Base-by-base conservation (phyloP, 2,113 vertebrate genomes). In the Pomatostomus ruficeps region DNA sequence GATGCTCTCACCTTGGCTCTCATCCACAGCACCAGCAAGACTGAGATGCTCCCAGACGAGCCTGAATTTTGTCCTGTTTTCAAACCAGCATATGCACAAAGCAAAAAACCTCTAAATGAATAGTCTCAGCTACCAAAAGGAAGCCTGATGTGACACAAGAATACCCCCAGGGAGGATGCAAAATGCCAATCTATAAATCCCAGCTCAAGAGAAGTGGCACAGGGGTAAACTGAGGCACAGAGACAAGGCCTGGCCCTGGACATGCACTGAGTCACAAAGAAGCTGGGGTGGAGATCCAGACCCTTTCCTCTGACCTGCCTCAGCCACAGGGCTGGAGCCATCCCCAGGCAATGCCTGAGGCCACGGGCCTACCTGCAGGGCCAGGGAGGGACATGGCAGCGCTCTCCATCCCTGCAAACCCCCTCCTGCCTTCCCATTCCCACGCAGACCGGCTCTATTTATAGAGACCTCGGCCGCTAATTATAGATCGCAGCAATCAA, bases 371-470 rank as follows among this genome's bases (percentile, higher is more conserved):
- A 75, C 82, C 52, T 19, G 10, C 45, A 66, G 59, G 23, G 29
- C 28, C 46, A 16, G 43, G 28, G 38, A 86, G 45, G 49, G 86
- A 18, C 1, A 12, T 4, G 46, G 66, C 73, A 76, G 45, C 0
- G 0, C n/a, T 31, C 72, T n/a, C 80, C 80, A 73, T 22, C 48
- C 48, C 87, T 18, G 12, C 62, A 51, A 73, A 62, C 3, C 40
- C 74, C 76, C 55, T 74, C 71, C 71, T 58, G 72, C 85, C 86
- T 55, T 46, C 63, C 89, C 52, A 26, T 96, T 97, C 95, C 95
- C 96, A 96, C 61, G 23, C 94, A 94, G 78, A 77, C 35, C 4
- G 79, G 51, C 74, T 77, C 94, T 96, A 96, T 96, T 95, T 93
- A 97, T 91, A 96, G 95, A 74, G 73, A 65, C n/a, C 78, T 79